Evolutionary conservation across 2,113 vertebrate species (phyloP).

Genomic region (Gadus chalcogrammus): DNA sequence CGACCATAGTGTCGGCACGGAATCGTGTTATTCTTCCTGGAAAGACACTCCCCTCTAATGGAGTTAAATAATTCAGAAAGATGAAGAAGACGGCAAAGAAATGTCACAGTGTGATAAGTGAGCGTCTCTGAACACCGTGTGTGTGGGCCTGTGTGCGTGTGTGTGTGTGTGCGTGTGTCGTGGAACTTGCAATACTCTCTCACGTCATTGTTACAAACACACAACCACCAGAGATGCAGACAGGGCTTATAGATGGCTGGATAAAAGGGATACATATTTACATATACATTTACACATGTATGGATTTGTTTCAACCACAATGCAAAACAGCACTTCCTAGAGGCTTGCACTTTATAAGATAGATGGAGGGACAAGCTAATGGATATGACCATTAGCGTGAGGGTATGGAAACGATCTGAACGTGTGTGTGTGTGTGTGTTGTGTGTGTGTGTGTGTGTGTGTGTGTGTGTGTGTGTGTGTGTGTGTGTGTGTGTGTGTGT

Average conservation of each 20-base stretch:
- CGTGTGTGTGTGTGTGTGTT: conserved; percentile 14
- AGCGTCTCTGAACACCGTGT: no score
- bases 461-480: not conserved
- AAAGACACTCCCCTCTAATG: conserved; percentile 15
- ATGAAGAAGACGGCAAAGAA: not conserved
- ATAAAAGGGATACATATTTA: not conserved
- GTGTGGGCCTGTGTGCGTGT: no score
- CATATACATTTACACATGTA: not conserved
- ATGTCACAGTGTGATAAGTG: conserved; percentile 13
- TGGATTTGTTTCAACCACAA: not conserved
- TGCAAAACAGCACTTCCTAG: conserved; percentile 17
- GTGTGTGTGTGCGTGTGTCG: no score
- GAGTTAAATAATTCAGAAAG: conserved; percentile 26
- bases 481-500: no score
- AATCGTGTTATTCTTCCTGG: conserved; percentile 37
- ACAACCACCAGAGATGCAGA: no score
- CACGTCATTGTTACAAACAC: no score
- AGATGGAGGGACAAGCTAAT: conserved; percentile 46
- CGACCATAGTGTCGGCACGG: conserved; percentile 33
- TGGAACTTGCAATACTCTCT: no score
- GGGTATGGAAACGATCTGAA: no score
- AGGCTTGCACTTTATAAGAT: conserved; percentile 48
- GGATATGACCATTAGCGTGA: conserved; percentile 15
- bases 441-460: conserved; percentile 12
- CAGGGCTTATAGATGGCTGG: not conserved